Evolutionary conservation across 2,888 invertebrate genomes (phyloP), one percentile per base, ranked within the genome.

Genomic region (Nephrotoma guestfalica): DNA sequence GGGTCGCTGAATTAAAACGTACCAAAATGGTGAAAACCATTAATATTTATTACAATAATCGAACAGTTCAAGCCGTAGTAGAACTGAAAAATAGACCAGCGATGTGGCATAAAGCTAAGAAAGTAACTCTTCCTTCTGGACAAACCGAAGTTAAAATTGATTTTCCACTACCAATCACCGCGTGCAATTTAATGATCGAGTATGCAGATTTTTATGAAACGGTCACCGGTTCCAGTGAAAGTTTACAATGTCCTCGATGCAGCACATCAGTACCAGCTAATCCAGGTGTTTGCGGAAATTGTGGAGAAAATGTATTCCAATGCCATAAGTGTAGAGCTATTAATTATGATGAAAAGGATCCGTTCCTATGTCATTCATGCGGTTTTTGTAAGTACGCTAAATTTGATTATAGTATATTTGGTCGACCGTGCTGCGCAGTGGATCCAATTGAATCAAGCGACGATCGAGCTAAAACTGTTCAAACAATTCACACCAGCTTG

Each of bases 381-480:
- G 99, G 99, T 0, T 99, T 98, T 93, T 99, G 99, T 93, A 99
- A 99, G 92, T 99, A 99, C 92, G 99, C 99, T 47, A 98, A 99
- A 92, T 99, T 99, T 91, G 99, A 99, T 92, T 97, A 98, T 92
- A 97, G 97, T 9, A 93, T 99, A 87, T 95, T 96, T 5, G 98
- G 97, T 5, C 95, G 97, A 40, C 96, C 97, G 0, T 98, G 97
- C 90, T 99, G 97, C 91, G 98, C 98, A 30, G 98, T 99, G 0
- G 99, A 99, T 92, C 97, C 98, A 11, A 98, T 99, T 40, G 98
- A 99, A 91, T 98, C 96, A 89, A 99, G 99, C 89, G 98, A 99
- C 89, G 99, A 99, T 91, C 93, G 99, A 3, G 97, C 97, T 90
- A 98, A 98, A 92, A 97, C 98, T 87, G 96, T 98, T 41, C 95